Evolutionary conservation across 2,888 invertebrate species (phyloP).

Genomic region (Endomychus coccineus): DNA sequence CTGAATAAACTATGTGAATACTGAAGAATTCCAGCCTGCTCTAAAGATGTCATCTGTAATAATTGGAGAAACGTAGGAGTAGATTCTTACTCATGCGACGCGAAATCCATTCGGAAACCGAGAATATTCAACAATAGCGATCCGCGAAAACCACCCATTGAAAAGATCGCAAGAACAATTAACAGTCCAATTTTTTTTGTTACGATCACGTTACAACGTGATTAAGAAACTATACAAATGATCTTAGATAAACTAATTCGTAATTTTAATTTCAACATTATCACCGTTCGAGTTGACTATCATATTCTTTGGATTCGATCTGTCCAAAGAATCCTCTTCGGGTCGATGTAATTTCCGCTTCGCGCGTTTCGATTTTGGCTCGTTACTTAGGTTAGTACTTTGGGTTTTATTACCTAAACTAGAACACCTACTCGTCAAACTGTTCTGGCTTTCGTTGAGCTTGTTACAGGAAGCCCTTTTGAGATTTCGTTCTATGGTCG

Average conservation of each 20-base stretch:
- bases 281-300: constrained; percentile 37
- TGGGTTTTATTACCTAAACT: constrained; percentile 43
- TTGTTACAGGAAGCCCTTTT: constrained; percentile 11
- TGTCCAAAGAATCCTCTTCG: constrained; percentile 16
- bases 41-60: no score
- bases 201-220: no score
- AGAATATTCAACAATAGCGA: no score
- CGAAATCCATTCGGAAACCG: no score
- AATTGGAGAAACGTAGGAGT: no score
- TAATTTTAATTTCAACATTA: constrained; percentile 37
- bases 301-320: constrained; percentile 34
- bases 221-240: no score
- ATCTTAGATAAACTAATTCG: neutral
- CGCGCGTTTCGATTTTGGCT: constrained; percentile 20
- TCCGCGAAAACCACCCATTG: no score
- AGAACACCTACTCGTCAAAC: constrained; percentile 37
- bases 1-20: no score
- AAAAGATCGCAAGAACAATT: no score
- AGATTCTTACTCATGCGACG: no score
- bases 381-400: constrained; percentile 39
- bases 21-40: no score
- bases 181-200: no score
- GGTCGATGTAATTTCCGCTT: constrained; percentile 6
- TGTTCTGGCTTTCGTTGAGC: constrained; percentile 40
- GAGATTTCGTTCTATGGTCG: constrained; percentile 10